These are phyloP conservation scores for Drosophila nebulosa DNA, from an alignment of 1,140 invertebrate species.

Conservation along the genomic window DNA sequence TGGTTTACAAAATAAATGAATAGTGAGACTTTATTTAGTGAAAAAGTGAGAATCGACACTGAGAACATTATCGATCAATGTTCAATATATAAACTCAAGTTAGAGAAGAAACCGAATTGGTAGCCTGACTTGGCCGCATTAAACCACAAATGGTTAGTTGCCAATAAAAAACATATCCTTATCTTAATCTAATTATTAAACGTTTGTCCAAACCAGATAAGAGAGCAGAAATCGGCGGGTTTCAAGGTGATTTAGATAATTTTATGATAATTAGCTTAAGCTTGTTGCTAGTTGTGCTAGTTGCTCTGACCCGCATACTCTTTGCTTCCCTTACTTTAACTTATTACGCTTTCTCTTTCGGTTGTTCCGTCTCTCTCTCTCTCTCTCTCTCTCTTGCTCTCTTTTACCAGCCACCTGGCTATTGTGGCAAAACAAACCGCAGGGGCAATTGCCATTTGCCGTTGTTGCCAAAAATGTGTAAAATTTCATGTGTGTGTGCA, in stretches of 20 bases:
- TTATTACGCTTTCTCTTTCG: background rate
- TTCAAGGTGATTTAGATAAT: slow-evolving; percentile 18
- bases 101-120: no score
- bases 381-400: background rate
- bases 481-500: slow-evolving; percentile 36
- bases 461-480: slow-evolving; percentile 70
- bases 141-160: no score
- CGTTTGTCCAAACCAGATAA: no score
- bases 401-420: background rate
- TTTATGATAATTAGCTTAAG: slow-evolving; percentile 52
- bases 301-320: background rate
- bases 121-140: no score
- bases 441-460: slow-evolving; percentile 49
- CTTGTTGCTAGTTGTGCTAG: background rate
- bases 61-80: no score
- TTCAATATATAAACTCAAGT: no score
- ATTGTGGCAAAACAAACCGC: slow-evolving; percentile 36
- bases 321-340: no score
- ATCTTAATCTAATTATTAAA: no score
- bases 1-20: background rate
- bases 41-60: no score
- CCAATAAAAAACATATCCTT: no score
- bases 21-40: no score
- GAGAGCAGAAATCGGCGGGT: background rate
- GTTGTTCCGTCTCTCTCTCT: background rate